A percentile compares a stretch with the other conserved stretches of the same genome.
These are phyloP conservation scores for Enteromius viviparus DNA, from an alignment of 2,797 vertebrate genomes.

Conservation along the genomic window DNA sequence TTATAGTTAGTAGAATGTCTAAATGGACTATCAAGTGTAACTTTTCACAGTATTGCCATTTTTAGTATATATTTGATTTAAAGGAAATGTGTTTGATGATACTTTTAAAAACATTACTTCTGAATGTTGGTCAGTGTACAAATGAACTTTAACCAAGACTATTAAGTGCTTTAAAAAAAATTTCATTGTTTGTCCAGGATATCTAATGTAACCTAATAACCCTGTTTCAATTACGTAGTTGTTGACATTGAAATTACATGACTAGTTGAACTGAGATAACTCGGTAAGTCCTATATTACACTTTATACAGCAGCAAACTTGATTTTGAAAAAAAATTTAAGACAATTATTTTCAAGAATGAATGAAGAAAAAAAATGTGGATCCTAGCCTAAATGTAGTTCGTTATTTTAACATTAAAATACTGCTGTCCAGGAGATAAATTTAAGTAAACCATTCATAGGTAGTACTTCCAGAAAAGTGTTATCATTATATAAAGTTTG, in stretches of 20 bases:
- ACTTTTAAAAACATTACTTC: neutral
- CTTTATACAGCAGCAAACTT: neutral
- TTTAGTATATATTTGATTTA: neutral
- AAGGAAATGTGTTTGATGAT: neutral
- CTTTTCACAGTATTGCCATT: neutral
- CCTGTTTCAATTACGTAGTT: neutral
- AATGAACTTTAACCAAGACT: neutral
- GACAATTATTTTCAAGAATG: neutral
- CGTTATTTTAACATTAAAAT: constrained; percentile 37
- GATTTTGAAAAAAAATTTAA: neutral
- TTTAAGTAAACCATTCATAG: neutral
- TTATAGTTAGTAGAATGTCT: too few species aligned
- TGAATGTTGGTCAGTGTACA: neutral
- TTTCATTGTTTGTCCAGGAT: neutral
- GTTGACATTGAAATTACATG: neutral
- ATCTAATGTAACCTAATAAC: neutral
- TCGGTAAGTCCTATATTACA: neutral
- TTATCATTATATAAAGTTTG: neutral
- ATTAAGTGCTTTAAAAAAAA: neutral
- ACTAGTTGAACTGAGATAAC: neutral
- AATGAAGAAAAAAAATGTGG: constrained; percentile 1
- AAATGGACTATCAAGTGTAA: too few species aligned
- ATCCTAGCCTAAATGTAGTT: constrained; percentile 13
- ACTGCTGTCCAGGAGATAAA: neutral
- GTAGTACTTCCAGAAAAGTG: neutral